These are phyloP conservation scores for Dimorphilus gyrociliatus DNA, from an alignment of 2,888 invertebrate species.

Conservation along the genomic window DNA sequence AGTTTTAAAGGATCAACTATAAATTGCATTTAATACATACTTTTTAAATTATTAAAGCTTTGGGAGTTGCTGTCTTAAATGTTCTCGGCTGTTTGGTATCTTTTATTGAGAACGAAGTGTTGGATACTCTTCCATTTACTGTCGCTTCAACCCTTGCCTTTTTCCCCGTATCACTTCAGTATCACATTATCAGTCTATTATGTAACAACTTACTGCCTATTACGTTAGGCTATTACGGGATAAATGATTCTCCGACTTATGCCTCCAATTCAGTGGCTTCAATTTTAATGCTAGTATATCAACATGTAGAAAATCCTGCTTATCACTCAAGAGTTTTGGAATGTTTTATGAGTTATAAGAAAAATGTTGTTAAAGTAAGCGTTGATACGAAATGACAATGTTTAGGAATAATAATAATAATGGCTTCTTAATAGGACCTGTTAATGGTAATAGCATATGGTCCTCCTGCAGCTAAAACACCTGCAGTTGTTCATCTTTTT, in stretches of 20 bases:
- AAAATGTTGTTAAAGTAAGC: conserved; percentile 58
- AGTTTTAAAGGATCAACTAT: conserved; percentile 3
- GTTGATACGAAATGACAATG: too few species aligned
- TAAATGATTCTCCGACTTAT: conserved; percentile 20
- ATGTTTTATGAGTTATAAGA: conserved; percentile 82
- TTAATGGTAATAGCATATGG: conserved; percentile 91
- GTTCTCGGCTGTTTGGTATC: conserved; percentile 84
- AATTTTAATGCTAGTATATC: conserved; percentile 91
- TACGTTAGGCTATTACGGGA: conserved; percentile 46
- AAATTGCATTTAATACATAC: not conserved
- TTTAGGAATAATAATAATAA: not conserved
- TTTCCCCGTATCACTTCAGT: conserved; percentile 72
- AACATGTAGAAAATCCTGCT: conserved; percentile 77
- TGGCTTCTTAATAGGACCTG: conserved; percentile 48
- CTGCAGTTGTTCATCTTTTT: conserved; percentile 87
- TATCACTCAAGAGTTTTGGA: conserved; percentile 92
- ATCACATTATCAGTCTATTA: conserved; percentile 79
- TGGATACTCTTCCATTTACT: conserved; percentile 84
- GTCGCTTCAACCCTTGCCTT: conserved; percentile 84
- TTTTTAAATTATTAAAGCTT: conserved; percentile 43
- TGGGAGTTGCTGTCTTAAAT: conserved; percentile 81
- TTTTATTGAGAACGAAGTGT: conserved; percentile 84
- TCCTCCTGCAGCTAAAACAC: conserved; percentile 75
- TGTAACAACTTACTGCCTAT: conserved; percentile 92
- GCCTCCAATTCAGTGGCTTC: conserved; percentile 47